These are phyloP conservation scores for Nyctereutes procyonoides DNA, from an alignment of 2,113 vertebrate species.

Conservation along the genomic window DNA sequence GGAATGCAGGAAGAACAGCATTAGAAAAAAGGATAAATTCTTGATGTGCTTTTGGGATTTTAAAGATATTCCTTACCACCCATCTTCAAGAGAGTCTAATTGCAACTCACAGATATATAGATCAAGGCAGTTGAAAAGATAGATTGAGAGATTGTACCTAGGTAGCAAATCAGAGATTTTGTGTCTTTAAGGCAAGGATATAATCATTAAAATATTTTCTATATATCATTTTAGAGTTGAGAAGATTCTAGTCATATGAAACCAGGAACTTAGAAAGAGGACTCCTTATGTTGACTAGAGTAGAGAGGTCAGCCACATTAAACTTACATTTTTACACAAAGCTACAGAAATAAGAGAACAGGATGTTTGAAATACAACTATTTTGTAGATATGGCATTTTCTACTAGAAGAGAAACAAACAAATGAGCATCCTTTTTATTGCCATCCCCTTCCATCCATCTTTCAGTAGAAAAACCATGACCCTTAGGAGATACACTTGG, in stretches of 20 bases:
- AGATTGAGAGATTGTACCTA: neutral
- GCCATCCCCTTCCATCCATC: neutral
- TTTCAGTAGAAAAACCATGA: neutral
- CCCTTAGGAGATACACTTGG: neutral
- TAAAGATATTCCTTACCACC: neutral
- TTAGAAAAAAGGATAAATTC: neutral
- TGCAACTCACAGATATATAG: neutral
- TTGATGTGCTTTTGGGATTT: neutral
- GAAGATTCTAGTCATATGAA: neutral
- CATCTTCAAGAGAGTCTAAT: neutral
- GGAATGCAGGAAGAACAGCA: neutral
- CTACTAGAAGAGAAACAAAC: slow-evolving; percentile 32
- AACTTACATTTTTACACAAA: neutral
- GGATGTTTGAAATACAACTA: neutral
- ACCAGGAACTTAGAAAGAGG: neutral
- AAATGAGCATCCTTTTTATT: neutral
- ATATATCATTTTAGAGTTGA: neutral
- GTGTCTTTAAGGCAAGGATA: neutral
- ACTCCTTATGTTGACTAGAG: neutral
- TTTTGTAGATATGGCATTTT: neutral
- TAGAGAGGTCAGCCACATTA: neutral
- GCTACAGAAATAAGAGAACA: neutral
- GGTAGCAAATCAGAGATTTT: neutral
- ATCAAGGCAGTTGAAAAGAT: neutral
- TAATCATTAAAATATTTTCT: neutral